A percentile compares a stretch with the other conserved stretches of the same genome.
Evolutionary conservation across 1,140 invertebrate species (phyloP).

Genomic region (Calephelis nemesis): DNA sequence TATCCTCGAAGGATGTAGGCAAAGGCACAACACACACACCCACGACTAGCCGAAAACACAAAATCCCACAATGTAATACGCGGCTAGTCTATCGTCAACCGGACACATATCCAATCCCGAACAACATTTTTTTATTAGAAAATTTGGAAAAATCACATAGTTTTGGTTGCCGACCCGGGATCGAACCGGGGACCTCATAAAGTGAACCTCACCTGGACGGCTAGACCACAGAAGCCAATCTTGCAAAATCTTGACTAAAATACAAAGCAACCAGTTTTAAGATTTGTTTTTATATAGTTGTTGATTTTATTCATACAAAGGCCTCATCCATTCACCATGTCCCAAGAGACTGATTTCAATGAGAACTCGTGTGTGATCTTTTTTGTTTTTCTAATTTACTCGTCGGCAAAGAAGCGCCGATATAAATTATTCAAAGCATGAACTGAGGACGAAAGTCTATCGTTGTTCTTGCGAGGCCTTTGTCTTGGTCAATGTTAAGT

Average conservation of each 20-base stretch:
- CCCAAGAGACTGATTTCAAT: constrained; percentile 42
- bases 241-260: neutral
- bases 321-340: constrained; percentile 6
- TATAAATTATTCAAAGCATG: constrained; percentile 71
- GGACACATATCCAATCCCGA: too few species aligned
- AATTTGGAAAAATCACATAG: neutral
- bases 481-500: constrained; percentile 42
- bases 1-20: too few species aligned
- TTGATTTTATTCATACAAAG: neutral
- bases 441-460: constrained; percentile 43
- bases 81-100: too few species aligned
- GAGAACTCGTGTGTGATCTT: constrained; percentile 35
- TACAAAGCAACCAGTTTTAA: constrained; percentile 1
- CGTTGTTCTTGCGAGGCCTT: constrained; percentile 52
- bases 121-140: neutral
- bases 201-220: too few species aligned
- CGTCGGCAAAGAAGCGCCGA: constrained; percentile 47
- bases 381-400: constrained; percentile 70
- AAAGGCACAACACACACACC: too few species aligned
- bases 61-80: too few species aligned
- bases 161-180: too few species aligned
- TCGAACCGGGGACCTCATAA: too few species aligned
- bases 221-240: too few species aligned
- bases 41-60: too few species aligned
- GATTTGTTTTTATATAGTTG: neutral